phyloP scores from a whole-genome alignment of 2,797 vertebrate genomes.

The Anas bernieri region DNA sequence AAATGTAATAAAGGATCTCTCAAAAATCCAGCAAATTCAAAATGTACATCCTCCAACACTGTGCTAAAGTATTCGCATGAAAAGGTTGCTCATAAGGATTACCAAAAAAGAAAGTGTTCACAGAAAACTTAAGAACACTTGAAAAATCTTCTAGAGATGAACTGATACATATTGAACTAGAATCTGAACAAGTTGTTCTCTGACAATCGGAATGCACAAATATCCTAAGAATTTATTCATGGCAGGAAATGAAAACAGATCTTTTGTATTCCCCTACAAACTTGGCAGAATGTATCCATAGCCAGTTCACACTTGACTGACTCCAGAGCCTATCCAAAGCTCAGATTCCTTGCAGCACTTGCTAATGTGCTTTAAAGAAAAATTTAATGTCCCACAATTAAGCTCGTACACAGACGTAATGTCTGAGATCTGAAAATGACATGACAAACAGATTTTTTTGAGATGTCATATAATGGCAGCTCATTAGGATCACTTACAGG shows the following conservation, averaged over 20 bases:
- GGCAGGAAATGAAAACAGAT: conserved; percentile 2
- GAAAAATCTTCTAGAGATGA: not conserved
- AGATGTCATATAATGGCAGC: not conserved
- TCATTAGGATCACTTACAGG: not conserved
- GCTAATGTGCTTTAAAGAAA: not conserved
- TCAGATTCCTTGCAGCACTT: not conserved
- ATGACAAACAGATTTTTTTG: not conserved
- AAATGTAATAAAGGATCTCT: not conserved
- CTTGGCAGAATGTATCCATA: not conserved
- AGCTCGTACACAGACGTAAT: not conserved
- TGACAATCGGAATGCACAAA: not conserved
- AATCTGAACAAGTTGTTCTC: not conserved
- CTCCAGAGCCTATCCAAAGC: not conserved
- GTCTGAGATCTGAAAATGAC: not conserved
- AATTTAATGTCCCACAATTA: not conserved
- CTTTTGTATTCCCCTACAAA: not conserved
- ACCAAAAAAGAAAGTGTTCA: not conserved
- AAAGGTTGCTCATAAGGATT: not conserved
- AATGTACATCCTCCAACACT: not conserved
- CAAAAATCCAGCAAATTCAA: not conserved
- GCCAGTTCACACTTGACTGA: not conserved
- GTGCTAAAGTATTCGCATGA: not conserved
- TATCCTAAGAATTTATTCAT: not conserved
- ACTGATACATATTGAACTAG: not conserved
- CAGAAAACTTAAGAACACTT: not conserved